phyloP scores from a whole-genome alignment of 2,888 invertebrate genomes.

The Podotricha telesiphe region DNA sequence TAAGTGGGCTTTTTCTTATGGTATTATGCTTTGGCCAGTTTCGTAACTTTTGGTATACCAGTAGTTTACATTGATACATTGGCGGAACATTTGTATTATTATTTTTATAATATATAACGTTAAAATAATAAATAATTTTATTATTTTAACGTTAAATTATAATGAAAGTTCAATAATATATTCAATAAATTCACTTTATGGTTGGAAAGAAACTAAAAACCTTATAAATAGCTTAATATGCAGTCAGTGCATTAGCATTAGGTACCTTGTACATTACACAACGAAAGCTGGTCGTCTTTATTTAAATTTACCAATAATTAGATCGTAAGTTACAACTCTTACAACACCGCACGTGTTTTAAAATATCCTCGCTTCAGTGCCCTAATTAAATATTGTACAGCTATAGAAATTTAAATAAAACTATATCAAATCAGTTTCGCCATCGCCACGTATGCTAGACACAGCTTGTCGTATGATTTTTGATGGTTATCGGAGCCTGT shows the following conservation, averaged over 20 bases:
- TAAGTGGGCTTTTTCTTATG: slow-evolving; percentile 18
- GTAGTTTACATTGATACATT: background rate
- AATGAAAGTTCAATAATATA: too few species aligned
- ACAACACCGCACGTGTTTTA: background rate
- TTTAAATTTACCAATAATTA: background rate
- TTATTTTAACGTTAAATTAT: too few species aligned
- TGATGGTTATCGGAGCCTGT: slow-evolving; percentile 43
- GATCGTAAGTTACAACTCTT: background rate
- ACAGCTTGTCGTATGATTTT: slow-evolving; percentile 43
- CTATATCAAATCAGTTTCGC: slow-evolving; percentile 36
- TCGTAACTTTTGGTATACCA: background rate
- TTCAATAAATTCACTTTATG: too few species aligned
- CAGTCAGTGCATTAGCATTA: background rate
- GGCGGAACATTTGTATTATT: background rate
- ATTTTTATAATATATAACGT: background rate
- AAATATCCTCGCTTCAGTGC: slow-evolving; percentile 8
- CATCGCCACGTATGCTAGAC: slow-evolving; percentile 28
- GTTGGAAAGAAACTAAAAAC: background rate
- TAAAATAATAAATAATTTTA: too few species aligned
- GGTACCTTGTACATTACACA: background rate
- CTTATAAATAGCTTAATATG: background rate
- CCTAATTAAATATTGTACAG: slow-evolving; percentile 26
- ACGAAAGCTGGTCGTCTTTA: background rate
- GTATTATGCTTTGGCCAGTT: background rate
- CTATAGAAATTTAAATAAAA: slow-evolving; percentile 31